These are phyloP conservation scores for Hirtodrosophila alboralis DNA, from an alignment of 2,888 invertebrate species.

Conservation along the genomic window DNA sequence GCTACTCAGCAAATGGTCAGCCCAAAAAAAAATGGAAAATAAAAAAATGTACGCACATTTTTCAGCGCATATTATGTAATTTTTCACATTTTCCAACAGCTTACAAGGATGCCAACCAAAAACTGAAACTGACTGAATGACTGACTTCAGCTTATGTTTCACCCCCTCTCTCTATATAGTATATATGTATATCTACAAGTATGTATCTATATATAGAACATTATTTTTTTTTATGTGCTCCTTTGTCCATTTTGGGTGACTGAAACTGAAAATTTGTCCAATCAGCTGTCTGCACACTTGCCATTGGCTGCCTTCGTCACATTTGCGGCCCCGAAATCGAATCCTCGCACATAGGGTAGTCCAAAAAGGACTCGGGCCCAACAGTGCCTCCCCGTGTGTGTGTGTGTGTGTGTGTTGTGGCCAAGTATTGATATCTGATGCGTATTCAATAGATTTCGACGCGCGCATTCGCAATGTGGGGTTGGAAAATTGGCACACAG, in stretches of 20 bases:
- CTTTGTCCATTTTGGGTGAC: conserved; percentile 16
- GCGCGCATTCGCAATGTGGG: conserved; percentile 65
- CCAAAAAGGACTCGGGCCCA: conserved; percentile 20
- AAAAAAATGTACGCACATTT: conserved; percentile 76
- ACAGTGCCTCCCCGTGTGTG: conserved; percentile 15
- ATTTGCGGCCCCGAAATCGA: conserved; percentile 80
- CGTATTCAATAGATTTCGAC: conserved; percentile 79
- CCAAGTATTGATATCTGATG: conserved; percentile 81
- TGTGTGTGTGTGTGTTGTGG: conserved; percentile 25
- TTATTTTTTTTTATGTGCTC: conserved; percentile 7
- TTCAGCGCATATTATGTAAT: conserved; percentile 77
- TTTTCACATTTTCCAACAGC: conserved; percentile 67
- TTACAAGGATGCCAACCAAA: conserved; percentile 32
- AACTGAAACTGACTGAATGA: conserved; percentile 26
- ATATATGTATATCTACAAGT: background rate
- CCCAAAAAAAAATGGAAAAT: conserved; percentile 11
- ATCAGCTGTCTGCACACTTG: conserved; percentile 75
- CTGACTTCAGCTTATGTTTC: conserved; percentile 6
- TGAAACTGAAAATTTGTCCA: conserved; percentile 73
- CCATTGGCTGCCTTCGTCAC: conserved; percentile 71
- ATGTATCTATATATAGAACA: conserved; percentile 2
- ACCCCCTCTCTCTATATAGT: conserved; percentile 3
- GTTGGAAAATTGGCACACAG: conserved; percentile 47
- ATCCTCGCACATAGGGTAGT: conserved; percentile 55
- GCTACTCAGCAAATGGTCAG: conserved; percentile 55